Evolutionary conservation across 2,797 vertebrate genomes (phyloP).

Genomic region (Capromys pilorides): DNA sequence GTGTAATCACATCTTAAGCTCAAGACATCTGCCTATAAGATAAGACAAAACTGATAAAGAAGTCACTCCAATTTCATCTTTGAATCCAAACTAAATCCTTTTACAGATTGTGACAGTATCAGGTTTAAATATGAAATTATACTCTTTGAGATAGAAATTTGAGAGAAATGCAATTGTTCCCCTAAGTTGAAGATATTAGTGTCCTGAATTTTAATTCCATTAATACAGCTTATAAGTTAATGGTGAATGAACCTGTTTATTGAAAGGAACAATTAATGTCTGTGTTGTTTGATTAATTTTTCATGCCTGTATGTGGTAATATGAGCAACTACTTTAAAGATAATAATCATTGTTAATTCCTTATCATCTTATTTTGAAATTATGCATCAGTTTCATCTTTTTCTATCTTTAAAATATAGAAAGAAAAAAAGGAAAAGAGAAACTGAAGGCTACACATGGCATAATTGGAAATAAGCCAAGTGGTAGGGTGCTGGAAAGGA

Average conservation of each 20-base stretch:
- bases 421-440: background rate
- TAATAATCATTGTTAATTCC: too few relatives aligned
- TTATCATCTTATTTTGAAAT: too few relatives aligned
- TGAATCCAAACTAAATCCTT: background rate
- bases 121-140: conserved; percentile 57
- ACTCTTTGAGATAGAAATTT: conserved; percentile 53
- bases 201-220: conserved; percentile 81
- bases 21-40: conserved; percentile 11
- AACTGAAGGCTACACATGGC: conserved; percentile 73
- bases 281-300: too few relatives aligned
- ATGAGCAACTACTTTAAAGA: too few relatives aligned
- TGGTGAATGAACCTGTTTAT: conserved; percentile 76
- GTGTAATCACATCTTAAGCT: conserved; percentile 15
- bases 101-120: conserved; percentile 25
- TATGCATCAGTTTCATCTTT: too few relatives aligned
- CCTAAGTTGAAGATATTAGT: conserved; percentile 67
- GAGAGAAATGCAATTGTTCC: conserved; percentile 63
- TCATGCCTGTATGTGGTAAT: too few relatives aligned
- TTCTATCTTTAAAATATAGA: too few relatives aligned
- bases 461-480: conserved; percentile 73
- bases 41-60: conserved; percentile 33
- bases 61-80: conserved; percentile 3
- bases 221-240: conserved; percentile 75
- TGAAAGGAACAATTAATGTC: too few relatives aligned
- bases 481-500: conserved; percentile 66